Percentiles rank a stretch among this genome's conserved stretches.
phyloP scores from a whole-genome alignment of 2,113 vertebrate genomes.

The Ameiurus melas region DNA sequence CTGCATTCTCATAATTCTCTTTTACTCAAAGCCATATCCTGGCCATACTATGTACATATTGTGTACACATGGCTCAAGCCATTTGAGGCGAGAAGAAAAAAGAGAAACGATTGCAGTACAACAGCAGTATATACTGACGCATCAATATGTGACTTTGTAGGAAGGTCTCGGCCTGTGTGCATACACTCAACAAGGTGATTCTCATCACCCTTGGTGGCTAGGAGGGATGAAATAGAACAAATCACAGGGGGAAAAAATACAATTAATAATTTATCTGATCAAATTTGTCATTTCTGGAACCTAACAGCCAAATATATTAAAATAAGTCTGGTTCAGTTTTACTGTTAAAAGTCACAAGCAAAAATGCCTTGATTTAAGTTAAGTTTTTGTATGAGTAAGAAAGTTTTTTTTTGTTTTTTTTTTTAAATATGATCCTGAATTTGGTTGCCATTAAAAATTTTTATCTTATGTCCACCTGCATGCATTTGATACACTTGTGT shows the following conservation, averaged over 20 bases:
- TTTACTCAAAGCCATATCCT: not conserved
- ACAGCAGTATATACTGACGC: not conserved
- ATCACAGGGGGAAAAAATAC: slow-evolving; percentile 41
- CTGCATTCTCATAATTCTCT: not conserved
- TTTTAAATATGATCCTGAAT: slow-evolving; percentile 43
- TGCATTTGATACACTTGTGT: slow-evolving; percentile 33
- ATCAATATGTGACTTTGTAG: not conserved
- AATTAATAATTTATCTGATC: slow-evolving; percentile 45
- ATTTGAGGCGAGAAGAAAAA: not conserved
- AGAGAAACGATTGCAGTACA: not conserved
- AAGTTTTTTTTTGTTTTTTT: slow-evolving; percentile 25
- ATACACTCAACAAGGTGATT: slow-evolving; percentile 39
- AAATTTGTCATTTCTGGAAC: slow-evolving; percentile 37
- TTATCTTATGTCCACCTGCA: not conserved
- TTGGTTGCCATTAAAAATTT: not conserved
- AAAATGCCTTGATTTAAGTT: slow-evolving; percentile 6
- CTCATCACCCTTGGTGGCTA: slow-evolving; percentile 21
- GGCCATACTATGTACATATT: not conserved
- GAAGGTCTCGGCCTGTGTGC: not conserved
- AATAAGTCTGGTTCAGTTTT: slow-evolving; percentile 20
- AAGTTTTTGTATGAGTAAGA: slow-evolving; percentile 42
- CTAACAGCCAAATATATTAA: slow-evolving; percentile 9
- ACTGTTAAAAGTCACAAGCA: slow-evolving; percentile 26
- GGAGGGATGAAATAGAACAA: slow-evolving; percentile 20
- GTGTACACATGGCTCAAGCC: not conserved